Percentiles rank a stretch among this genome's conserved stretches.
phyloP scores from a whole-genome alignment of 2,888 invertebrate genomes.

The Chrysina gloriosa region DNA sequence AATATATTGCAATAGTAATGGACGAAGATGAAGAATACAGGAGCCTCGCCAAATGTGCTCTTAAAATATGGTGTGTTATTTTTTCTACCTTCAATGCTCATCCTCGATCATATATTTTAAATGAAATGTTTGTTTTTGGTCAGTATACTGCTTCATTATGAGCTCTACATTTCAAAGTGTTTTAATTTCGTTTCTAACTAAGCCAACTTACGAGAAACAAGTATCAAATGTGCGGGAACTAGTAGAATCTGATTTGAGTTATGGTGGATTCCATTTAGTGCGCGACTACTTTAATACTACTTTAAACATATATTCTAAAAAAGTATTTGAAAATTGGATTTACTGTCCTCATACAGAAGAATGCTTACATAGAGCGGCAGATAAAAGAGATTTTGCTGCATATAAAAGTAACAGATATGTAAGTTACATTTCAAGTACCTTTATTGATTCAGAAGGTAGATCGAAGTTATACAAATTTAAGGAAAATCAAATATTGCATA shows the following conservation, averaged over 20 bases:
- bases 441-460: slow-evolving; percentile 44
- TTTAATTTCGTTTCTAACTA: slow-evolving; percentile 69
- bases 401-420: slow-evolving; percentile 47
- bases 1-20: slow-evolving; percentile 33
- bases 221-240: slow-evolving; percentile 68
- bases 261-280: slow-evolving; percentile 54
- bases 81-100: slow-evolving; percentile 58
- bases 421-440: slow-evolving; percentile 47
- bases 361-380: slow-evolving; percentile 49
- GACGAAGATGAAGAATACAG: slow-evolving; percentile 21
- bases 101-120: slow-evolving; percentile 38
- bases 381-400: slow-evolving; percentile 46
- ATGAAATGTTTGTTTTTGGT: slow-evolving; percentile 65
- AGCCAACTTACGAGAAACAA: slow-evolving; percentile 69
- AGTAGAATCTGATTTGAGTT: slow-evolving; percentile 64
- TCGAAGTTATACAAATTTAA: slow-evolving; percentile 44
- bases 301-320: slow-evolving; percentile 29
- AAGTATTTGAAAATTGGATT: slow-evolving; percentile 45
- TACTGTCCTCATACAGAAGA: slow-evolving; percentile 45
- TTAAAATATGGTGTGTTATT: slow-evolving; percentile 56
- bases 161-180: slow-evolving; percentile 70
- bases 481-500: slow-evolving; percentile 32
- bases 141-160: slow-evolving; percentile 68
- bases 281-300: slow-evolving; percentile 36
- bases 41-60: slow-evolving; percentile 29